Percentiles rank a stretch among this genome's conserved stretches.
phyloP scores from a whole-genome alignment of 1,140 invertebrate genomes.

The Euura lappo region DNA sequence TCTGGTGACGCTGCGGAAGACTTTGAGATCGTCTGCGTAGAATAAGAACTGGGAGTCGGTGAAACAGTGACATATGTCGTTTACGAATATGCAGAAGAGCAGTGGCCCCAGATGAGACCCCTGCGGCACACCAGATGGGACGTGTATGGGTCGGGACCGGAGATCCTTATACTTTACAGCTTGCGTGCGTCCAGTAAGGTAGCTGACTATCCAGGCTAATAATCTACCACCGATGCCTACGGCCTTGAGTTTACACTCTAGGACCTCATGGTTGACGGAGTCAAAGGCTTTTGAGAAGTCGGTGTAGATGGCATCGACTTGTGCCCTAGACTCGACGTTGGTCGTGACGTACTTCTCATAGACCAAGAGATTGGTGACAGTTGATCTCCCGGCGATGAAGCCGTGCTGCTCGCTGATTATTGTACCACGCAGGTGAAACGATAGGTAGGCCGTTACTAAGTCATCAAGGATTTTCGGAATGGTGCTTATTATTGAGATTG shows the following conservation, averaged over 20 bases:
- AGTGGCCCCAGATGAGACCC: constrained; percentile 16
- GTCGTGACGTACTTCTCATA: constrained; percentile 8
- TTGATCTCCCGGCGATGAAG: constrained; percentile 6
- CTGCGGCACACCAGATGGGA: constrained; percentile 23
- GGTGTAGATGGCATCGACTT: constrained; percentile 13
- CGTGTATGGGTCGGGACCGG: background rate
- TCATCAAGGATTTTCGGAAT: constrained; percentile 15
- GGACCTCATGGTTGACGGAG: constrained; percentile 21
- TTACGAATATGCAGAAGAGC: constrained; percentile 14
- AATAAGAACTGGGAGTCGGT: constrained; percentile 10
- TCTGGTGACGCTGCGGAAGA: constrained; percentile 12
- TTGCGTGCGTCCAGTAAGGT: constrained; percentile 1
- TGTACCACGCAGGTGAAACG: too few relatives aligned
- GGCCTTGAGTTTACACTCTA: constrained; percentile 12
- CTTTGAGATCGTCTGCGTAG: constrained; percentile 25
- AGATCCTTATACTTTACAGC: background rate
- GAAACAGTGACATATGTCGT: background rate
- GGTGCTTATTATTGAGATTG: background rate
- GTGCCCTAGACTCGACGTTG: background rate
- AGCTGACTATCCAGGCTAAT: constrained; percentile 3
- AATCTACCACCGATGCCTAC: constrained; percentile 11
- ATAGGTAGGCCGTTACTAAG: too few relatives aligned
- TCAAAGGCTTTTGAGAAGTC: constrained; percentile 20
- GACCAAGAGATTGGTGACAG: constrained; percentile 15
- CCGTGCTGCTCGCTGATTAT: too few relatives aligned